Base-by-base conservation (phyloP, 2,888 invertebrate genomes). In the Parthenolecanium corni region DNA sequence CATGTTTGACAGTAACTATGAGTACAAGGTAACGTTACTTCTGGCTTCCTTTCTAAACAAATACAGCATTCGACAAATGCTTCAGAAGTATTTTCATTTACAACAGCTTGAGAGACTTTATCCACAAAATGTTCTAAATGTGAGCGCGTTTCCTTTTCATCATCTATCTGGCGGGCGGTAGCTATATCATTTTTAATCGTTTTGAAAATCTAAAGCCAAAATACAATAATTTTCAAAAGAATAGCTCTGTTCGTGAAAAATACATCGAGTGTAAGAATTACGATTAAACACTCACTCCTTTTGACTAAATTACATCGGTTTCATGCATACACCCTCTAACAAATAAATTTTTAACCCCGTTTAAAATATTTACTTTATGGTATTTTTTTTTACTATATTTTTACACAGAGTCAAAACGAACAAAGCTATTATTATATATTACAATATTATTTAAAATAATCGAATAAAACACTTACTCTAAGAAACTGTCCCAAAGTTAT, bases 1-100 rank as follows among this genome's bases (percentile, higher is more conserved):
- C 86, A 86, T 56, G 78, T 77, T 65, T 79, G 75, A 71, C 86
- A 86, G 73, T 82, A 86, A 68, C 79, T 79, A 71, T 86, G 86
- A 1, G 82, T 76, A 72, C 86, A 86, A 2, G 83, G 82, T 66
- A 86, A 73, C 66, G 82, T 79, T 25, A 84, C 78, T 71, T 84
- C 83, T 1, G 82, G 81, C 69, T 79, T 79, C 62, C 83, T 74
- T 70, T 86, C 85, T 73, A 85, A 78, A 71, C 86, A 86, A 69
- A 86, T 85, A 69, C 82, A 82, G 70, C 85, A 86, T 70, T 84
- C 83, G 54, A 76, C 76, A 25, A 74, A 70, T 64, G 74, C 73
- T 42, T 73, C 73, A 21, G 18, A 31, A 16, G 38, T 6, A 6
- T 16, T 51, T 42, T 40, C 51, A 20, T n/a, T 36, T 18, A 14